Evolutionary conservation across 2,797 vertebrate species (phyloP).

Genomic region (Acropternis orthonyx): DNA sequence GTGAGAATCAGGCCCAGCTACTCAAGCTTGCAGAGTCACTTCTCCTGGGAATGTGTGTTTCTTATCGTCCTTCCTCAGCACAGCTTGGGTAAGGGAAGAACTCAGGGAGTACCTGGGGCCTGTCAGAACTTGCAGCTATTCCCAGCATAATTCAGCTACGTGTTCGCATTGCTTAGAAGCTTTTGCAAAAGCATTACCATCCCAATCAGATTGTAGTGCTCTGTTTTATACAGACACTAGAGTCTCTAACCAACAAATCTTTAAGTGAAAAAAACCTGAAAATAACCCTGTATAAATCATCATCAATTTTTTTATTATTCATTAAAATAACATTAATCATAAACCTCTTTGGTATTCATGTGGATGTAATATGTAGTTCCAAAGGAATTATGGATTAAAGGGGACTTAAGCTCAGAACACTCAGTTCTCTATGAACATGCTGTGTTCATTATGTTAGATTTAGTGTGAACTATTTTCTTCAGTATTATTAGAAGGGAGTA

Average conservation of each 20-base stretch:
- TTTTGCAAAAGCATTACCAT: background rate
- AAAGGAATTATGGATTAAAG: slow-evolving; percentile 74
- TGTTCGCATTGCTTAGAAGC: background rate
- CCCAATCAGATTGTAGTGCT: background rate
- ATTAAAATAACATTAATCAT: slow-evolving; percentile 74
- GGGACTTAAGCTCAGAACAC: slow-evolving; percentile 63
- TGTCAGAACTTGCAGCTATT: background rate
- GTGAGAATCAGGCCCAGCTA: background rate
- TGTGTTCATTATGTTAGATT: slow-evolving; percentile 74
- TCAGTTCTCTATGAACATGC: slow-evolving; percentile 65
- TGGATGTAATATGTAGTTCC: slow-evolving; percentile 65
- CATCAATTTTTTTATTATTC: slow-evolving; percentile 69
- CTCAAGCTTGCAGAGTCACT: background rate
- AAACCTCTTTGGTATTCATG: slow-evolving; percentile 70
- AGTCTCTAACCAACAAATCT: slow-evolving; percentile 35
- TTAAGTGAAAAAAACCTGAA: slow-evolving; percentile 16
- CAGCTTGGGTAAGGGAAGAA: background rate
- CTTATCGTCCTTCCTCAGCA: fast-evolving
- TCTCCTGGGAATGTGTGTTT: background rate
- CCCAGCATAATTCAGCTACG: background rate
- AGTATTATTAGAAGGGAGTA: slow-evolving; percentile 68
- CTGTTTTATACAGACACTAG: background rate
- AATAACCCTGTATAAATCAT: slow-evolving; percentile 57
- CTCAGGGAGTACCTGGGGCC: background rate
- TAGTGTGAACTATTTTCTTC: slow-evolving; percentile 71